phyloP scores from a whole-genome alignment of 2,113 vertebrate genomes.

The Silurus glanis region DNA sequence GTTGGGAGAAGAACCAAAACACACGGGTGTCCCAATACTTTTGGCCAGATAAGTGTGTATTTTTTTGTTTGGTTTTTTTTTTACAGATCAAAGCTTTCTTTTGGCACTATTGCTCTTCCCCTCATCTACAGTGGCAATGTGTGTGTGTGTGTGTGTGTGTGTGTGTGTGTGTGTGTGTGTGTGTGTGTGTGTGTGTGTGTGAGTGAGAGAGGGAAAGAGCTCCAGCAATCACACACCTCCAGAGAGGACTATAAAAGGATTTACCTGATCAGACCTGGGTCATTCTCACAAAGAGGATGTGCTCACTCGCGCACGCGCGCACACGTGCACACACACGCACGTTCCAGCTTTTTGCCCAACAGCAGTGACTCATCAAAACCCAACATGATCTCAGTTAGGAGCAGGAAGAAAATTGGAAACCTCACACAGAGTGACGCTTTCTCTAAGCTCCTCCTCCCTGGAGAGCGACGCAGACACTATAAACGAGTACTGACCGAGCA shows the following conservation, averaged over 20 bases:
- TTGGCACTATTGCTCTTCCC: not conserved
- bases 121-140: not conserved
- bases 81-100: not conserved
- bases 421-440: not conserved
- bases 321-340: conserved; percentile 10
- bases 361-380: conserved; percentile 68
- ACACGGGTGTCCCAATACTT: too few relatives aligned
- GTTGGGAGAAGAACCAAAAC: too few relatives aligned
- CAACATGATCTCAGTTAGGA: conserved; percentile 59
- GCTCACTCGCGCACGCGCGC: not conserved
- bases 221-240: not conserved
- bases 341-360: conserved; percentile 51
- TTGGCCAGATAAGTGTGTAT: too few relatives aligned
- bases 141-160: not conserved
- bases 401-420: conserved; percentile 41
- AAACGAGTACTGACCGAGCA: not conserved
- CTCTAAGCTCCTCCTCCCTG: not conserved
- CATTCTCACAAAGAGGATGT: conserved; percentile 41
- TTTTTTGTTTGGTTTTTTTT: too few relatives aligned
- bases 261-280: conserved; percentile 40
- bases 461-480: not conserved
- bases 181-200: not conserved
- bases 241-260: conserved; percentile 47
- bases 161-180: too few relatives aligned
- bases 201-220: not conserved